Base-by-base conservation (phyloP, 2,113 vertebrate genomes). In the Poeciliopsis turrubarensis region DNA sequence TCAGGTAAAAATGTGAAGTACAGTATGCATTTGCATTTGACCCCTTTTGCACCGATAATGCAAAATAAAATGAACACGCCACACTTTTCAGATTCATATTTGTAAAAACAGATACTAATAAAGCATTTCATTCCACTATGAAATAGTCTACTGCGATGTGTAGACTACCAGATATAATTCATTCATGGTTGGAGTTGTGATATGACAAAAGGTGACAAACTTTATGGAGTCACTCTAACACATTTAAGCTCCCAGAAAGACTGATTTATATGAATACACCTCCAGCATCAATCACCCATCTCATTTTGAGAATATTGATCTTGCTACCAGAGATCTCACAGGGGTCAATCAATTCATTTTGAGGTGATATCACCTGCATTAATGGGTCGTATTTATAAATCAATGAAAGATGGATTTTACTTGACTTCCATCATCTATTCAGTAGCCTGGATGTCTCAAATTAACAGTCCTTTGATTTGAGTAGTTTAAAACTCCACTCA, bases 231-330 rank as follows among this genome's bases (percentile, higher is more conserved):
- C 82, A 83, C 87, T 74, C 5, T 17, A 19, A 47, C 17, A 47
- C 87, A 75, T 77, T 73, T 62, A 44, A 32, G n/a, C 39, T 65
- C 75, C 81, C 87, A 88, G 72, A 85, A 77, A 68, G 34, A 57
- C 61, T 67, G 70, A 60, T 70, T 74, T 77, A 65, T 76, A 75
- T 78, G 78, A 66, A 75, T 25, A 77, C 78, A 84, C 60, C 68
- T 66, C 31, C 68, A 37, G 41, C 70, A 5, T 82, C 44, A 78
- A 74, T 83, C 67, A 60, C 77, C 82, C 63, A 78, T 78, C 78
- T 85, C 79, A 79, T 88, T 84, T 89, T 83, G 82, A 41, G 47
- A 66, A 77, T 67, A 86, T 83, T 73, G 81, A 89, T 90, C 66
- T 47, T 37, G 51, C 65, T 61, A 63, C 26, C 70, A 72, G 66